phyloP scores from a whole-genome alignment of 2,888 invertebrate genomes.

The Lithophane socia region DNA sequence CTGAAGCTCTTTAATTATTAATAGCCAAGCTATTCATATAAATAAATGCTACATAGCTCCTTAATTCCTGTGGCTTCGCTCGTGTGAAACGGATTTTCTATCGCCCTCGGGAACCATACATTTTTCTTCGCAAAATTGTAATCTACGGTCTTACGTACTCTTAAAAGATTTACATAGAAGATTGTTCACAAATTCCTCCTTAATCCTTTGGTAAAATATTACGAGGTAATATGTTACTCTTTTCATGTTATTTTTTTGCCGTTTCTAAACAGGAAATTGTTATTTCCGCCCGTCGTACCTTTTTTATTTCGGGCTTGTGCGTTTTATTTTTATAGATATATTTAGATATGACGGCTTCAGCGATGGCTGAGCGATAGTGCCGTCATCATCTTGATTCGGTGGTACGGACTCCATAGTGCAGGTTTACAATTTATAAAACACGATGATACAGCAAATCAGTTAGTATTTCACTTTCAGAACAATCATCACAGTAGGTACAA shows the following conservation, averaged over 20 bases:
- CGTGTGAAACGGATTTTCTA: constrained; percentile 32
- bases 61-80: constrained; percentile 19
- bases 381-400: too few relatives aligned
- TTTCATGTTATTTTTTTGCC: constrained; percentile 27
- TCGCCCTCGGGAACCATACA: constrained; percentile 29
- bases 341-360: too few relatives aligned
- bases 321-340: background rate
- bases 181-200: constrained; percentile 36
- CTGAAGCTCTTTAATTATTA: background rate
- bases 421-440: too few relatives aligned
- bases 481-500: too few relatives aligned
- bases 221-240: constrained; percentile 24
- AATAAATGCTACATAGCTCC: constrained; percentile 11
- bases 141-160: constrained; percentile 28
- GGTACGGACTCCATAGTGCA: too few relatives aligned
- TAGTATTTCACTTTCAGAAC: too few relatives aligned
- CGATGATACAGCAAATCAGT: too few relatives aligned
- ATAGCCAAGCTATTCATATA: constrained; percentile 9
- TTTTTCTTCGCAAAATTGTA: constrained; percentile 51
- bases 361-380: too few relatives aligned
- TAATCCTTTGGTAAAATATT: constrained; percentile 41
- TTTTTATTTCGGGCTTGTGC: constrained; percentile 1
- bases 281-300: constrained; percentile 10
- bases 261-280: constrained; percentile 31
- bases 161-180: constrained; percentile 49